phyloP scores from a whole-genome alignment of 2,797 vertebrate species.

The Percopsis omiscomaycus region DNA sequence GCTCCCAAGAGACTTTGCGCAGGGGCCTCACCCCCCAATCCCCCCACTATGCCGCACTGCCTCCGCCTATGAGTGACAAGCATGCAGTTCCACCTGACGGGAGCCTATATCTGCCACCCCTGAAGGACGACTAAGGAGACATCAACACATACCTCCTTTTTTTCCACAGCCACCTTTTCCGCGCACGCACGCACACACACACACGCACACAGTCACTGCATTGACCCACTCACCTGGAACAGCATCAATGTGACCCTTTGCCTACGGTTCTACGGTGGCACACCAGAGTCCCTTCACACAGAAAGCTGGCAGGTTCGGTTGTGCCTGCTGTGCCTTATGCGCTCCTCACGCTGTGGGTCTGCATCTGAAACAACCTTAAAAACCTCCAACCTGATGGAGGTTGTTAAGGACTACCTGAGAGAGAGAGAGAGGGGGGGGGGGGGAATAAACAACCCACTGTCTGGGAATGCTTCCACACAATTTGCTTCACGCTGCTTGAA shows the following conservation, averaged over 20 bases:
- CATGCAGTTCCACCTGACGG: conserved; percentile 74
- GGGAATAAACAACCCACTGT: conserved; percentile 67
- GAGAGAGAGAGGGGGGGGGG: conserved; percentile 22
- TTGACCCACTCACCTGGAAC: conserved; percentile 72
- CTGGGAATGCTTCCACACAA: conserved; percentile 50
- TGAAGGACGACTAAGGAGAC: conserved; percentile 74
- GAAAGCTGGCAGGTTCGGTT: conserved; percentile 64
- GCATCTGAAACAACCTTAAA: conserved; percentile 39
- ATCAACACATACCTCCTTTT: conserved; percentile 74
- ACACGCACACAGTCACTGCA: conserved; percentile 21
- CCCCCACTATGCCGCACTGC: conserved; percentile 23
- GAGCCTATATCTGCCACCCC: conserved; percentile 65
- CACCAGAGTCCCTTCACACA: conserved; percentile 58
- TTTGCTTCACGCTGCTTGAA: conserved; percentile 43
- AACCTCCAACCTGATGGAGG: conserved; percentile 42
- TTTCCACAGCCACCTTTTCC: conserved; percentile 47
- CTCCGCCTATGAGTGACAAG: conserved; percentile 74
- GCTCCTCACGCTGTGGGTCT: conserved; percentile 45
- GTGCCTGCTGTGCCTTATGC: conserved; percentile 69
- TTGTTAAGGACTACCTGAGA: conserved; percentile 63
- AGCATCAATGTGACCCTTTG: conserved; percentile 72
- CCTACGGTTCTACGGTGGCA: conserved; percentile 63
- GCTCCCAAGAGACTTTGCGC: conserved; percentile 54
- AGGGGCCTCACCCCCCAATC: conserved; percentile 32
- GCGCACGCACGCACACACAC: conserved; percentile 23